Evolutionary conservation across 2,113 vertebrate genomes (phyloP), one percentile per base, ranked within the genome.

Genomic region (Macroglossus sobrinus): DNA sequence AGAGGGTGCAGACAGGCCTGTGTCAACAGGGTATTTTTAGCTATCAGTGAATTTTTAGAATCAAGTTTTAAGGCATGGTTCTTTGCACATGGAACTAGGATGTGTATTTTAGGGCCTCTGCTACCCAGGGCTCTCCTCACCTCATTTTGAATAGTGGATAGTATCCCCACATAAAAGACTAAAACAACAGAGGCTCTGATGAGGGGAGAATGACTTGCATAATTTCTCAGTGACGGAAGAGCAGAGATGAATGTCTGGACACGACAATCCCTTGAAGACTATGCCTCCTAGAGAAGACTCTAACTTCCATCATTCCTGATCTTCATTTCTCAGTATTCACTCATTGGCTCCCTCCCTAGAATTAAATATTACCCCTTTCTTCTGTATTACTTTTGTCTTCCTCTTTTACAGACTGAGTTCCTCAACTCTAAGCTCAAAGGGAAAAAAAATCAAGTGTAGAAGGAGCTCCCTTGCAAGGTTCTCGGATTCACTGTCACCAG

Each of bases 21-120:
- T 92, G 95, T 97, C 96, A 97, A 96, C 94, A 95, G 72, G 57
- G 78, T 97, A 97, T 95, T 97, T 97, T 95, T 95, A 97, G 92
- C 74, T 93, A 95, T 88, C 79, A 40, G 93, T 97, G 91, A 88
- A 96, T 92, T 96, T 94, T 95, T 96, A 78, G 94, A 95, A 93
- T 90, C 87, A 85, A 57, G 53, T 92, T 74, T 87, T 72, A 80
- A 88, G 81, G 21, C 71, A 81, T 63, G 61, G 55, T 74, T 74
- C 80, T 81, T 55, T 87, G 43, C 55, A 71, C 66, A 7, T 4
- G 66, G 81, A 74, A 53, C 79, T 43, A 11, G n/a, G 30, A 5
- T 50, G 4, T 50, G 63, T n/a, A 50, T 79, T 57, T 87, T 26
- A 33, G 55, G 68, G 59, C 24, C 24, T 72, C 38, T 43, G 2